Conservation (phyloP, 2,888 invertebrate genomes). For the Drosophila robusta region DNA sequence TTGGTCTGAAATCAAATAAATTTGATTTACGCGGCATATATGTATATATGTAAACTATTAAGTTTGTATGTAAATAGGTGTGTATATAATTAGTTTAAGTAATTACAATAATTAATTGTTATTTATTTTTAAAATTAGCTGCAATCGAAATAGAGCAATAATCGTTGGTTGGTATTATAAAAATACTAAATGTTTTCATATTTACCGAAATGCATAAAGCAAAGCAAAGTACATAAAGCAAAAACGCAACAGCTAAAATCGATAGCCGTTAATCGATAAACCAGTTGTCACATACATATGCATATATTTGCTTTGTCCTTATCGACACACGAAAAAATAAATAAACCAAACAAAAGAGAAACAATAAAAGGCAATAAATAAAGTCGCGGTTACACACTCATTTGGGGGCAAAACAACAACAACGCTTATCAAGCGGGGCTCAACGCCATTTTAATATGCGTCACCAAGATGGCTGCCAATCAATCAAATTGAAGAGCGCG, state of each 20-base stretch:
- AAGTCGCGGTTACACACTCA: slow-evolving; percentile 21
- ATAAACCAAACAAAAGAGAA: not conserved
- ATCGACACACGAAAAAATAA: slow-evolving; percentile 12
- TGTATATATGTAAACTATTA: slow-evolving; percentile 19
- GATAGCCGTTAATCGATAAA: slow-evolving; percentile 43
- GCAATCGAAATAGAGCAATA: slow-evolving; percentile 47
- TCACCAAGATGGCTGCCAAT: slow-evolving; percentile 70
- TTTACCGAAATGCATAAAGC: slow-evolving; percentile 26
- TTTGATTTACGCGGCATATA: slow-evolving; percentile 65
- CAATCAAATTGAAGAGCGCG: slow-evolving; percentile 53
- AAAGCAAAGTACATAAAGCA: slow-evolving; percentile 32
- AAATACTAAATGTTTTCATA: slow-evolving; percentile 21
- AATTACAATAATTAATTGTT: slow-evolving; percentile 38
- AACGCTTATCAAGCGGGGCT: slow-evolving; percentile 37
- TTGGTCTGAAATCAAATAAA: slow-evolving; percentile 80
- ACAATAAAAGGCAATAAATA: slow-evolving; percentile 29
- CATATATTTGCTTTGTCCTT: slow-evolving; percentile 18
- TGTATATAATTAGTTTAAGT: slow-evolving; percentile 27
- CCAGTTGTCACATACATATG: slow-evolving; percentile 12
- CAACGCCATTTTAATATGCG: slow-evolving; percentile 46
- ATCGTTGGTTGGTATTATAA: slow-evolving; percentile 12
- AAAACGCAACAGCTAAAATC: slow-evolving; percentile 34
- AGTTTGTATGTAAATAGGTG: slow-evolving; percentile 26
- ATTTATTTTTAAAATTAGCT: slow-evolving; percentile 50
- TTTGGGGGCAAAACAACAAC: slow-evolving; percentile 35